Conservation (phyloP, 2,113 vertebrate species). For the Paramormyrops kingsleyae region DNA sequence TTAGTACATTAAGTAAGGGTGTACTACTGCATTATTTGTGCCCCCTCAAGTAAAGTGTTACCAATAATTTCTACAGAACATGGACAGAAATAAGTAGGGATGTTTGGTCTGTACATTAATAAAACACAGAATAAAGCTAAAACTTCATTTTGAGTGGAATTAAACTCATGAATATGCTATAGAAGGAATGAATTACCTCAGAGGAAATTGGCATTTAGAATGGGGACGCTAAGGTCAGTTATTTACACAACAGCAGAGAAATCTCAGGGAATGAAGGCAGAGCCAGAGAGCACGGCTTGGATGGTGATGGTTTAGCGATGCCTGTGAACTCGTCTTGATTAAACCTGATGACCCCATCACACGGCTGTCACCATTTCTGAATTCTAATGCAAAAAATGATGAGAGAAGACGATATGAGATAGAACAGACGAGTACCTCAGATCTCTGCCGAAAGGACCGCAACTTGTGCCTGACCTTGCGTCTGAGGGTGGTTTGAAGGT, state of each 20-base stretch:
- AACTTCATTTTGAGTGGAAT: not conserved
- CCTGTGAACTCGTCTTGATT: not conserved
- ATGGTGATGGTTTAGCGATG: not conserved
- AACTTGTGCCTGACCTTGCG: slow-evolving; percentile 9
- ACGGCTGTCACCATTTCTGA: not conserved
- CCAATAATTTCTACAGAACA: not conserved
- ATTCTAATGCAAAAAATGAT: not conserved
- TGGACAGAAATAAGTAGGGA: not conserved
- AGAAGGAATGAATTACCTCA: not conserved
- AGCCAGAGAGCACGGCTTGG: not conserved
- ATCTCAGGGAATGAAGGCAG: not conserved
- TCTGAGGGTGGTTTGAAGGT: not conserved
- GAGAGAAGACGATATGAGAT: slow-evolving; percentile 1
- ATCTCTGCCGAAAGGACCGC: not conserved
- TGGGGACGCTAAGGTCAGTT: not conserved
- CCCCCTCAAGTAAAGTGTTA: not conserved
- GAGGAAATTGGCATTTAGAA: not conserved
- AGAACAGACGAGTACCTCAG: not conserved
- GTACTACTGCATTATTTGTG: not conserved
- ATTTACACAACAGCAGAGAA: not conserved
- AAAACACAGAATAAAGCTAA: not conserved
- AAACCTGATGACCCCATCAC: slow-evolving; percentile 3
- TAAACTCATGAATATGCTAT: not conserved
- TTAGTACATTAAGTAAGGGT: not conserved
- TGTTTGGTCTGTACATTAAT: not conserved